A percentile compares a stretch with the other conserved stretches of the same genome.
These are phyloP conservation scores for Orientallactaga sibirica DNA, from an alignment of 2,797 vertebrate species.

Conservation along the genomic window DNA sequence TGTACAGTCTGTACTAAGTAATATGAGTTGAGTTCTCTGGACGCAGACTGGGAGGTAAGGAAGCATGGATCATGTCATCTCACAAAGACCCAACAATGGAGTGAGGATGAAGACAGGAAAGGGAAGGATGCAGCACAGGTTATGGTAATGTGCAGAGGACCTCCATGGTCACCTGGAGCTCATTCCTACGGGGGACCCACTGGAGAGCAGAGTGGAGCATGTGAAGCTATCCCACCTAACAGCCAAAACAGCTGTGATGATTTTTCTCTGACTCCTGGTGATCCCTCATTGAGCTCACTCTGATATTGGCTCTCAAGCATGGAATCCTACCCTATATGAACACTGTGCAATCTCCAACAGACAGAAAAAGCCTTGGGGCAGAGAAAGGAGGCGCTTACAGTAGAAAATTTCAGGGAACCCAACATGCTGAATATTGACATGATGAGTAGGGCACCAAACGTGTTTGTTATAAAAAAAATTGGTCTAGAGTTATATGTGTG, in stretches of 20 bases:
- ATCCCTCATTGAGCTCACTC: not conserved
- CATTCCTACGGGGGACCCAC: not conserved
- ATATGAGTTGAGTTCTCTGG: not conserved
- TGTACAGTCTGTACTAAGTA: conserved; percentile 53
- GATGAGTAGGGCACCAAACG: not conserved
- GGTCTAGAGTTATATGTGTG: not conserved
- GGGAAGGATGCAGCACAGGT: not conserved
- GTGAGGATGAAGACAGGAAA: conserved; percentile 2
- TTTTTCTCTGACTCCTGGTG: not conserved
- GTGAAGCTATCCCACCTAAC: not conserved
- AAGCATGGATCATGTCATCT: not conserved
- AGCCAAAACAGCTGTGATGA: not conserved
- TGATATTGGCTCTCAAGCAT: not conserved
- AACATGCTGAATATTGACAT: not conserved
- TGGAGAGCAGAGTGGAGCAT: not conserved
- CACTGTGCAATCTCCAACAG: not conserved
- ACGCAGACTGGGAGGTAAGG: conserved; percentile 10
- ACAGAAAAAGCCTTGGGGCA: not conserved
- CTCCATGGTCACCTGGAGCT: not conserved
- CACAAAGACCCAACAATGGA: not conserved
- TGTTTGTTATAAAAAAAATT: not conserved
- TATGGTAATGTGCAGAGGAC: not conserved
- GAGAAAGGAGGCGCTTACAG: not conserved
- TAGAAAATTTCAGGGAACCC: not conserved
- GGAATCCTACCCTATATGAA: not conserved